These are phyloP conservation scores for Hydraecia micacea DNA, from an alignment of 2,888 invertebrate species.

Conservation along the genomic window DNA sequence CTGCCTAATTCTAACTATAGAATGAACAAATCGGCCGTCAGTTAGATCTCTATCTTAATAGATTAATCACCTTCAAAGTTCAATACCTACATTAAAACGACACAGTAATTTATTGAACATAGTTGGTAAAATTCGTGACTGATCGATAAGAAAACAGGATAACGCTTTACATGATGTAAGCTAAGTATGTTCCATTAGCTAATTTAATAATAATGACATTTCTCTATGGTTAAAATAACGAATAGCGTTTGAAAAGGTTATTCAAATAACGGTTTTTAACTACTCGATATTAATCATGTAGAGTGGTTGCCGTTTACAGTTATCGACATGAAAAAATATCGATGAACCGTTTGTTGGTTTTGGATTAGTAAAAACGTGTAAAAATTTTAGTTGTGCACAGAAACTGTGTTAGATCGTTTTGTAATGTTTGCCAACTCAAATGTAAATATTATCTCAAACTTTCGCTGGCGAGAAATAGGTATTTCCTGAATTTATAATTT, in stretches of 20 bases:
- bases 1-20: not conserved
- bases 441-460: constrained; percentile 14
- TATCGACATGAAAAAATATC: constrained; percentile 46
- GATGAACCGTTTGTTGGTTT: constrained; percentile 37
- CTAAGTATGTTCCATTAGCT: constrained; percentile 43
- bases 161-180: constrained; percentile 41
- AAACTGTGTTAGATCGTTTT: constrained; percentile 24
- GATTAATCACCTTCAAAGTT: constrained; percentile 38
- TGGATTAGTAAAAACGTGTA: constrained; percentile 24
- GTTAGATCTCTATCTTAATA: constrained; percentile 33
- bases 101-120: constrained; percentile 25
- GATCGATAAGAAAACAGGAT: constrained; percentile 39
- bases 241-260: constrained; percentile 53
- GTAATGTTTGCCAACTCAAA: constrained; percentile 30
- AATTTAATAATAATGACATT: constrained; percentile 44
- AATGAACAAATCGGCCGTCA: constrained; percentile 5
- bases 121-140: constrained; percentile 41
- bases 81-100: constrained; percentile 37
- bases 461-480: constrained; percentile 1
- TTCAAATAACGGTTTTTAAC: constrained; percentile 62
- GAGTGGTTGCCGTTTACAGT: constrained; percentile 63
- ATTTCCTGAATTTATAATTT: not conserved
- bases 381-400: constrained; percentile 1
- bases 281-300: constrained; percentile 59
- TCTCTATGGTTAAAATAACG: constrained; percentile 44